These are phyloP conservation scores for Elephas maximus DNA, from an alignment of 2,113 vertebrate species.

Conservation along the genomic window DNA sequence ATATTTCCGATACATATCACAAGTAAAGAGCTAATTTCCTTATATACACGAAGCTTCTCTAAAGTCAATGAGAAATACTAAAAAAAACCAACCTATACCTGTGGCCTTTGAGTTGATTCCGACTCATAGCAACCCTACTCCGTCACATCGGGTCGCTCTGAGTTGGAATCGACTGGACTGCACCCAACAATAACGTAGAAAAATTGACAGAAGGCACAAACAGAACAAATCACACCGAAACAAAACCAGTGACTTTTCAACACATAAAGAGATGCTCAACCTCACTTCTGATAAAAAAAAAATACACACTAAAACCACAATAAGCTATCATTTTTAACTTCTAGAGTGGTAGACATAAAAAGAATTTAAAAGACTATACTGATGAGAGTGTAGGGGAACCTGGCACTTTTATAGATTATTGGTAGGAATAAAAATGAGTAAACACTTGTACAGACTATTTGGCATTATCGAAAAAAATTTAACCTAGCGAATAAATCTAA, in stretches of 20 bases:
- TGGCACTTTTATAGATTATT: not conserved
- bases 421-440: conserved; percentile 9
- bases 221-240: not conserved
- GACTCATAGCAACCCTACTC: too few species aligned
- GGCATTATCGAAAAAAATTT: not conserved
- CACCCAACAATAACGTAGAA: not conserved
- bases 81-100: too few species aligned
- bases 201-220: not conserved
- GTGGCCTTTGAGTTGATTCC: too few species aligned
- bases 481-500: not conserved
- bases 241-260: not conserved
- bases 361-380: conserved; percentile 7
- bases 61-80: conserved; percentile 7
- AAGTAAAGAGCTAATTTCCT: conserved; percentile 50
- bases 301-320: conserved; percentile 25
- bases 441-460: not conserved
- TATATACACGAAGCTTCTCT: not conserved
- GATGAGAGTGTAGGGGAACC: not conserved
- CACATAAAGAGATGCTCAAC: not conserved
- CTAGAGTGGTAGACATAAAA: conserved; percentile 9
- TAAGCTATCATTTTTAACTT: not conserved
- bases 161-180: not conserved
- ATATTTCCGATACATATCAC: not conserved
- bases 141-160: not conserved
- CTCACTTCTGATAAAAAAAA: not conserved